A percentile compares a stretch with the other conserved stretches of the same genome.
phyloP scores from a whole-genome alignment of 1,140 invertebrate species.

The Battus philenor region DNA sequence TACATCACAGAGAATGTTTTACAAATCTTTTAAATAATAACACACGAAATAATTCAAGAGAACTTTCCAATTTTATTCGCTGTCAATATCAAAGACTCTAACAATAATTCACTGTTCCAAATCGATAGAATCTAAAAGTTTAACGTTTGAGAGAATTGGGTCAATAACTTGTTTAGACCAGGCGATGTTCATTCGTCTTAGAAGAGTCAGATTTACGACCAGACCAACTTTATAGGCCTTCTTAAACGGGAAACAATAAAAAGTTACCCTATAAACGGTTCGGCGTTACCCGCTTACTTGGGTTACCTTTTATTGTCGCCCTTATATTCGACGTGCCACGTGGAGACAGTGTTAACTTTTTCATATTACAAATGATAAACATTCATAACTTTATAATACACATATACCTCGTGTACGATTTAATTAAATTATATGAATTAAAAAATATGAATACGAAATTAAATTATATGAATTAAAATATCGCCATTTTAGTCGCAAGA shows the following conservation, averaged over 20 bases:
- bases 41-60: no score
- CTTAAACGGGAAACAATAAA: slow-evolving; percentile 63
- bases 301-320: slow-evolving; percentile 5
- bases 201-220: slow-evolving; percentile 54
- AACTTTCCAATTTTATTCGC: no score
- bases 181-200: slow-evolving; percentile 7
- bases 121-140: slow-evolving; percentile 2
- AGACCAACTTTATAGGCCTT: slow-evolving; percentile 45
- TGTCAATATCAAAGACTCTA: not conserved
- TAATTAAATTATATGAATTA: no score
- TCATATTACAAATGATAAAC: not conserved
- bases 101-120: not conserved
- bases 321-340: slow-evolving; percentile 17
- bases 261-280: slow-evolving; percentile 36
- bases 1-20: no score
- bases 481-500: no score
- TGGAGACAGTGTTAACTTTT: not conserved
- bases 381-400: no score
- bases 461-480: no score
- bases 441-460: no score
- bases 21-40: no score
- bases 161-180: slow-evolving; percentile 9
- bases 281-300: not conserved
- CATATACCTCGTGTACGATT: no score
- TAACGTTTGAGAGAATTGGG: slow-evolving; percentile 11